Base-by-base conservation (phyloP, 2,797 vertebrate species). In the Sebastes matsubarae region DNA sequence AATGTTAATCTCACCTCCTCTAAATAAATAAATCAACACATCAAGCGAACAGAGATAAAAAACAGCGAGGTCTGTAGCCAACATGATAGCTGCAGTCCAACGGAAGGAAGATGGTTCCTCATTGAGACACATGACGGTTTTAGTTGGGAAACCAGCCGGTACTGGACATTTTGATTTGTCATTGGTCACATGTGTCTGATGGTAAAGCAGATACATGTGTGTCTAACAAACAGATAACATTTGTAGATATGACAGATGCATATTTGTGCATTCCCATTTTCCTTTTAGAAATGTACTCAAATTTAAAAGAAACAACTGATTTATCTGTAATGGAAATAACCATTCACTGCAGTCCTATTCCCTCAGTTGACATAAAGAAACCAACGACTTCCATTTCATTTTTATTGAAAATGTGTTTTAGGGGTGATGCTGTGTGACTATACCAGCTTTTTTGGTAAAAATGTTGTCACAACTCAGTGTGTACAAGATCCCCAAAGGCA, bases 21-120 rank as follows among this genome's bases (percentile, higher is more conserved):
- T 63, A 65, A 79, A 83, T 81, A 54, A 87, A 84, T 82, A 24
- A 85, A 84, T 80, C 59, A 68, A 66, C 34, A 79, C 30, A 72
- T 81, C 8, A 30, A 24, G 30, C n/a, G n/a, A 77, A 58, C 9
- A 8, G 10, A 16, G 54, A 13, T n/a, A 75, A 30, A 36, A 78
- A 34, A 68, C 20, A 25, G 2, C 18, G 24, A 34, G 12, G 59
- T 29, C 14, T 66, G 54, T n/a, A 32, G 71, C 22, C 55, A 59
- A 10, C 66, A 38, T 1, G 1, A 27, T 66, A 11, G 34, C 60
- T 54, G 32, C 42, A 25, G 24, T 68, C 25, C 20, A 73, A 59
- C 32, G 20, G 68, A 36, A n/a, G 7, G 29, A 32, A 46, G 8
- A 59, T 38, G 46, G 24, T 11, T 5, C 29, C 5, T 59, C 16